A percentile compares a stretch with the other conserved stretches of the same genome.
phyloP scores from a whole-genome alignment of 2,888 invertebrate genomes.

The Pseudococcus viburni region DNA sequence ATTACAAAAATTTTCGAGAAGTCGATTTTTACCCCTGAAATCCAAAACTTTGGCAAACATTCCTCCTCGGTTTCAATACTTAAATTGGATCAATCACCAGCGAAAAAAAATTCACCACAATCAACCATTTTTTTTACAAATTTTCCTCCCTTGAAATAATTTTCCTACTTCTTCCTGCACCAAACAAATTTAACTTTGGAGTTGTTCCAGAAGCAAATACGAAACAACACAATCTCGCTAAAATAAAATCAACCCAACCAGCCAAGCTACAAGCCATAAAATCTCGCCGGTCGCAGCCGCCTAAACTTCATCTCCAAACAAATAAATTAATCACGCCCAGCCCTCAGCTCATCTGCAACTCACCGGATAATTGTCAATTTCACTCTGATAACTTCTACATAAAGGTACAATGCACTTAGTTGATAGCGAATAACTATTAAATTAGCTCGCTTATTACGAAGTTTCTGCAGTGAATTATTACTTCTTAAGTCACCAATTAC shows the following conservation, averaged over 20 bases:
- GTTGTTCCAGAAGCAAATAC: not conserved
- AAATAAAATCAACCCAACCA: not conserved
- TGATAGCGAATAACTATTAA: constrained; percentile 25
- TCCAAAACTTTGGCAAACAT: too few species aligned
- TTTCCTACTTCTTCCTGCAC: not conserved
- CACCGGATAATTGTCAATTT: constrained; percentile 38
- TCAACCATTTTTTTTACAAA: too few species aligned
- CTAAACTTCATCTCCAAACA: constrained; percentile 16
- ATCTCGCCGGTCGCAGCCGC: not conserved
- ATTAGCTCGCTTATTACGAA: constrained; percentile 35
- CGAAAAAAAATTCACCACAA: too few species aligned
- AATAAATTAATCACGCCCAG: not conserved
- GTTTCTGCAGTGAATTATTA: constrained; percentile 45
- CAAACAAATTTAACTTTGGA: not conserved
- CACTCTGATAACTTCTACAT: constrained; percentile 19
- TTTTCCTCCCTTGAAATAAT: too few species aligned
- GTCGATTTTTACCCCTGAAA: too few species aligned
- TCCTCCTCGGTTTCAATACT: too few species aligned
- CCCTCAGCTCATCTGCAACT: not conserved
- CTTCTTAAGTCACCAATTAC: constrained; percentile 40
- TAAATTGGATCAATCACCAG: too few species aligned
- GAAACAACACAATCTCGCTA: not conserved
- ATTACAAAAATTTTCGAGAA: too few species aligned
- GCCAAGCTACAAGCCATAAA: not conserved
- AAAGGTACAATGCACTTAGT: constrained; percentile 25